A percentile compares a stretch with the other conserved stretches of the same genome.
Conservation (phyloP, 2,797 vertebrate species). For the Bufotes viridis region DNA sequence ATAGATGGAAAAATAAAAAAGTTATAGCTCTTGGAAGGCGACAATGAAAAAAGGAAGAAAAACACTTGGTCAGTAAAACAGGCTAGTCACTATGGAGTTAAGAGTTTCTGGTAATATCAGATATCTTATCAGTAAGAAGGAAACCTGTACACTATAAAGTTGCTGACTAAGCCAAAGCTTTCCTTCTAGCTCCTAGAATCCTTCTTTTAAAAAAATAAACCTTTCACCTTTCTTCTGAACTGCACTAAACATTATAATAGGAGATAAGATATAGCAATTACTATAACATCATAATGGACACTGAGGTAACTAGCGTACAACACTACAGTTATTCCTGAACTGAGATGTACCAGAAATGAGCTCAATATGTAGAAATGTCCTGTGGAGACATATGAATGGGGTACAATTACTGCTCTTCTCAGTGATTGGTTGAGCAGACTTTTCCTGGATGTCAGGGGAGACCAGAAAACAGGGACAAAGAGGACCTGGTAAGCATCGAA, state of each 20-base stretch:
- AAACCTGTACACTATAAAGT: background rate
- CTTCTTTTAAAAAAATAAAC: constrained; percentile 19
- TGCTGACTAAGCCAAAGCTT: constrained; percentile 11
- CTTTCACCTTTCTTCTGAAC: constrained; percentile 44
- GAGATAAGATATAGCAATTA: constrained; percentile 41
- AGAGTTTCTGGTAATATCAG: background rate
- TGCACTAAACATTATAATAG: constrained; percentile 17
- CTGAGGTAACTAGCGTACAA: constrained; percentile 27
- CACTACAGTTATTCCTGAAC: background rate
- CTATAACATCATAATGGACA: background rate
- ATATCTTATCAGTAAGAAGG: constrained; percentile 12
- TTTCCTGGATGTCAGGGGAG: too few species aligned
- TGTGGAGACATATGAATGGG: too few species aligned
- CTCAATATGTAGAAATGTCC: too few species aligned
- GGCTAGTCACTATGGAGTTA: background rate
- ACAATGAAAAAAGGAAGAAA: too few species aligned
- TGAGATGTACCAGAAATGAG: too few species aligned
- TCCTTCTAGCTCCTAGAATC: constrained; percentile 9
- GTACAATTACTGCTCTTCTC: too few species aligned
- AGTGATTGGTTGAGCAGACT: too few species aligned
- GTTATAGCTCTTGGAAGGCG: too few species aligned
- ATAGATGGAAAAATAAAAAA: too few species aligned
- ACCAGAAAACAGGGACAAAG: too few species aligned
- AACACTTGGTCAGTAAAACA: background rate
- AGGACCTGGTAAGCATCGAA: too few species aligned